Evolutionary conservation across 2,888 invertebrate genomes (phyloP).

Genomic region (Caenorhabditis sinica): DNA sequence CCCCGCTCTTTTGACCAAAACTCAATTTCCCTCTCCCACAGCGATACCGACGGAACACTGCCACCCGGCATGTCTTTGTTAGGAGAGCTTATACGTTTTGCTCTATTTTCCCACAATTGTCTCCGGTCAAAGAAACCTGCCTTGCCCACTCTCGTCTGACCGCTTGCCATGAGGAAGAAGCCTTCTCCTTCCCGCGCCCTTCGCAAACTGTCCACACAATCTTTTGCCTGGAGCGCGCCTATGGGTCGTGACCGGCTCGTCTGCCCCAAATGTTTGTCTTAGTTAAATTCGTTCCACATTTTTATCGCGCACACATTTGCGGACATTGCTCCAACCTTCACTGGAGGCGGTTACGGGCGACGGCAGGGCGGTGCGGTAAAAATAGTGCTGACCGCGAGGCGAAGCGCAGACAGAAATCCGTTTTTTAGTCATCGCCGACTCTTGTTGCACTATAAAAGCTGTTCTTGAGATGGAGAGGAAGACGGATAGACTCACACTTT

Average conservation of each 20-base stretch:
- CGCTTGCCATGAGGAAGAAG: slow-evolving; percentile 21
- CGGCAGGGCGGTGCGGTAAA: slow-evolving; percentile 3
- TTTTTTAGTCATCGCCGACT: slow-evolving; percentile 51
- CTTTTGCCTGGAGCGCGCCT: not conserved
- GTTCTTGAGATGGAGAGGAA: slow-evolving; percentile 34
- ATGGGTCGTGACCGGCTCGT: slow-evolving; percentile 34
- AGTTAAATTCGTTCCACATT: slow-evolving; percentile 45
- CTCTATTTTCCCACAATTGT: slow-evolving; percentile 3
- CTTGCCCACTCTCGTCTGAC: slow-evolving; percentile 16
- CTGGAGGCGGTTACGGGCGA: slow-evolving; percentile 23
- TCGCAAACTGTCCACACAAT: slow-evolving; percentile 23
- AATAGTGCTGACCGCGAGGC: slow-evolving; percentile 19
- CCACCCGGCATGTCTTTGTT: slow-evolving; percentile 40
- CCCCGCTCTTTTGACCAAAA: slow-evolving; percentile 20
- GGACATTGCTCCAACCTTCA: slow-evolving; percentile 40
- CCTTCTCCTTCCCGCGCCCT: slow-evolving; percentile 32
- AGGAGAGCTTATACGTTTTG: slow-evolving; percentile 9
- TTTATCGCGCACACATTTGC: slow-evolving; percentile 38
- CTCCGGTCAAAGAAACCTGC: slow-evolving; percentile 36
- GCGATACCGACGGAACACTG: slow-evolving; percentile 20
- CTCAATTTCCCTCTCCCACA: not conserved
- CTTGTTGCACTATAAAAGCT: slow-evolving; percentile 39
- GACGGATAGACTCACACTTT: slow-evolving; percentile 37
- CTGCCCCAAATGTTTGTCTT: slow-evolving; percentile 38
- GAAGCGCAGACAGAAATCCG: slow-evolving; percentile 43